A percentile compares a stretch with the other conserved stretches of the same genome.
phyloP scores from a whole-genome alignment of 2,797 vertebrate genomes.

The Gallirallus australis region DNA sequence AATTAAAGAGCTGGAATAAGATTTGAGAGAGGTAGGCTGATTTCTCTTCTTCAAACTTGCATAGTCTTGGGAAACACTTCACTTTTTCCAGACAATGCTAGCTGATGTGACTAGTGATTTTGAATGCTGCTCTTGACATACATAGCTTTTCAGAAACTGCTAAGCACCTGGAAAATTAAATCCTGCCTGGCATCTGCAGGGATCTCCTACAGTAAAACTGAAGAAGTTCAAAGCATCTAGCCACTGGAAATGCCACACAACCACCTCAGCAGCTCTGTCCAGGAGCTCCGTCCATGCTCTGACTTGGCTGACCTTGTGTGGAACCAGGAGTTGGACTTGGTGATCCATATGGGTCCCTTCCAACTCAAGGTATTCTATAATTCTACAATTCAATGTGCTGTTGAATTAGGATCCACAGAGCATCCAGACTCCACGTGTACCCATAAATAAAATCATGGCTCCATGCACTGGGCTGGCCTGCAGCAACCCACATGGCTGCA shows the following conservation, averaged over 20 bases:
- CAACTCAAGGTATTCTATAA: too few relatives aligned
- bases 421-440: background rate
- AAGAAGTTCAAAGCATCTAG: background rate
- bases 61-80: slow-evolving; percentile 12
- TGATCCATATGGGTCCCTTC: too few relatives aligned
- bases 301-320: too few relatives aligned
- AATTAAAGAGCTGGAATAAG: slow-evolving; percentile 46
- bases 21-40: slow-evolving; percentile 14
- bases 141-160: background rate
- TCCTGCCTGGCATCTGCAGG: background rate
- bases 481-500: background rate
- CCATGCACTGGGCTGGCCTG: background rate
- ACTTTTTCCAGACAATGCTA: slow-evolving; percentile 27
- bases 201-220: background rate
- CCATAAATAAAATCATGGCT: background rate
- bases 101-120: slow-evolving; percentile 36
- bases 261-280: background rate
- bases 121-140: slow-evolving; percentile 37
- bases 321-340: too few relatives aligned
- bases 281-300: background rate
- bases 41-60: slow-evolving; percentile 46
- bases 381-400: background rate
- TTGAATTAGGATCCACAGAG: background rate
- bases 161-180: slow-evolving; percentile 15
- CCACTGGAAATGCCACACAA: background rate